phyloP scores from a whole-genome alignment of 1,140 invertebrate genomes.

The Theocolax elegans region DNA sequence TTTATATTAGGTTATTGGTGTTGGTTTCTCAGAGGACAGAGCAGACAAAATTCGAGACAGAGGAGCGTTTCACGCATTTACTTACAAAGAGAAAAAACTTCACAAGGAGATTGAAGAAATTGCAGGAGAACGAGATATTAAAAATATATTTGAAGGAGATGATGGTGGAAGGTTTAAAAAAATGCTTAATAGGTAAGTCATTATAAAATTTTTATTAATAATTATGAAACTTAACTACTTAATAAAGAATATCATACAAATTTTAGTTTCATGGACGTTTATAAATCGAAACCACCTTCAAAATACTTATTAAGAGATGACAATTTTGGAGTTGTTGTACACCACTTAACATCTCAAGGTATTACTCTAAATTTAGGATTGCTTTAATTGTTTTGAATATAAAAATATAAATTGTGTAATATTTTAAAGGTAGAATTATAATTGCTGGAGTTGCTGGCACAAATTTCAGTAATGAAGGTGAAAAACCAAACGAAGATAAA shows the following conservation, averaged over 20 bases:
- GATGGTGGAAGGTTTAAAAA: conserved; percentile 71
- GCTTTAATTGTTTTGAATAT: conserved; percentile 1
- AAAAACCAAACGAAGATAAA: conserved; percentile 58
- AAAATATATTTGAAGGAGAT: conserved; percentile 71
- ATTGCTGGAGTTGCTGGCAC: conserved; percentile 70
- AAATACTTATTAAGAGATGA: conserved; percentile 56
- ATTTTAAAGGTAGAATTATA: conserved; percentile 67
- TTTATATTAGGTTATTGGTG: conserved; percentile 70
- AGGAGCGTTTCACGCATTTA: conserved; percentile 72
- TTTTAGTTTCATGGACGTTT: conserved; percentile 60
- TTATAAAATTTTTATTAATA: neutral
- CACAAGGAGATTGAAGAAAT: conserved; percentile 68
- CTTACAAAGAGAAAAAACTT: conserved; percentile 69
- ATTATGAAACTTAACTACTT: too few species aligned
- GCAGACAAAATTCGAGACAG: conserved; percentile 68
- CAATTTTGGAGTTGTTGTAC: conserved; percentile 57
- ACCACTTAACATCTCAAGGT: conserved; percentile 61
- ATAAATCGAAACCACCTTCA: conserved; percentile 49
- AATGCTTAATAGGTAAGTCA: conserved; percentile 66
- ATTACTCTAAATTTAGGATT: conserved; percentile 16
- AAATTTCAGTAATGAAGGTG: conserved; percentile 45
- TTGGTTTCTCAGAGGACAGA: conserved; percentile 71
- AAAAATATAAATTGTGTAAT: conserved; percentile 19
- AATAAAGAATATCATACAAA: too few species aligned
- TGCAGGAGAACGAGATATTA: conserved; percentile 69